Evolutionary conservation across 2,113 vertebrate genomes (phyloP).

Genomic region (Podarcis raffonei): DNA sequence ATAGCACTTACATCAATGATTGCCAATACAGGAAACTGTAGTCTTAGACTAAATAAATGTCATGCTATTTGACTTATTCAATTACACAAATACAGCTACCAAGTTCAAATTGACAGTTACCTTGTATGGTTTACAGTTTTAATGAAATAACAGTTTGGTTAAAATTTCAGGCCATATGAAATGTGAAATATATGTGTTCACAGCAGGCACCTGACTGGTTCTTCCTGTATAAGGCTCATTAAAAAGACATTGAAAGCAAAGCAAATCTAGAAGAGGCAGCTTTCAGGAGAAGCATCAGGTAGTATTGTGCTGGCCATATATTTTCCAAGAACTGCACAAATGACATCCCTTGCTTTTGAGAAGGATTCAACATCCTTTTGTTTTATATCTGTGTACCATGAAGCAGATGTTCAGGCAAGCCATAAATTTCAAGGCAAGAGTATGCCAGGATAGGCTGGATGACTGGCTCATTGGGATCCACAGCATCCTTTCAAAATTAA

Average conservation of each 20-base stretch:
- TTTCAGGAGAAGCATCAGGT: not conserved
- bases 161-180: not conserved
- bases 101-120: not conserved
- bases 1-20: slow-evolving; percentile 54
- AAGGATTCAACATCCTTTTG: not conserved
- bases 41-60: slow-evolving; percentile 30
- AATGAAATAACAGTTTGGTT: slow-evolving; percentile 23
- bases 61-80: slow-evolving; percentile 45
- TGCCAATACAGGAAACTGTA: slow-evolving; percentile 38
- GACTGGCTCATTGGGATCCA: not conserved
- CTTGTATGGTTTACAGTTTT: not conserved
- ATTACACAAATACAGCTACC: not conserved
- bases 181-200: not conserved
- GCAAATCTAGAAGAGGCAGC: not conserved
- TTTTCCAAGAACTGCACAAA: not conserved
- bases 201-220: not conserved
- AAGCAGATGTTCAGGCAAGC: not conserved
- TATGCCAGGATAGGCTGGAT: not conserved
- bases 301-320: not conserved
- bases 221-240: not conserved
- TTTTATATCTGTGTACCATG: not conserved
- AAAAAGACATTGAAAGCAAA: slow-evolving; percentile 1
- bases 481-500: not conserved
- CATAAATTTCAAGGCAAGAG: not conserved
- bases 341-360: not conserved